These are phyloP conservation scores for Nasonovia ribisnigri DNA, from an alignment of 2,888 invertebrate genomes.

Conservation along the genomic window DNA sequence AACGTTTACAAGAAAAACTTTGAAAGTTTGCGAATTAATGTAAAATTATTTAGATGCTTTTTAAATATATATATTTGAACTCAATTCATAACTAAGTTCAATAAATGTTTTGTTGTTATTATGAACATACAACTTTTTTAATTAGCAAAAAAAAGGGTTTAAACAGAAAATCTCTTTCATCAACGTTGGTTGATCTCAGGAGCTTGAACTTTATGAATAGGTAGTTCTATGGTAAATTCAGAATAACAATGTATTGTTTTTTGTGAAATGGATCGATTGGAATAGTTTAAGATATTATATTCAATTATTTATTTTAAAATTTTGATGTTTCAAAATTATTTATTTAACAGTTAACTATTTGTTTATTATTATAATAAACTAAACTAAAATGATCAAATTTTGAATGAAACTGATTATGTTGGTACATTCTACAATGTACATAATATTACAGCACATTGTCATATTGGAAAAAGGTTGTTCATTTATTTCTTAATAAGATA, in stretches of 20 bases:
- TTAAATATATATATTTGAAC: neutral
- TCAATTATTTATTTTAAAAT: neutral
- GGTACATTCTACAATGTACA: neutral
- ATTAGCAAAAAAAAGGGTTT: neutral
- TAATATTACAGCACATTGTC: neutral
- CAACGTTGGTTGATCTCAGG: neutral
- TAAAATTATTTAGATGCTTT: neutral
- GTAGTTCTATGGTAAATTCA: neutral
- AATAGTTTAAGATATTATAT: neutral
- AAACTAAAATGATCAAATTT: neutral
- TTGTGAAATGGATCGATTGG: neutral
- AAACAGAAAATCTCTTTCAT: neutral
- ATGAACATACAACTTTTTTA: constrained; percentile 22
- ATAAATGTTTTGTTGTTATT: neutral
- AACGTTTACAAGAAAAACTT: neutral
- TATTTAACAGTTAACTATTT: neutral
- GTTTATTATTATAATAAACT: neutral
- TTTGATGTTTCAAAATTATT: neutral
- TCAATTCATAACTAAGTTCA: neutral
- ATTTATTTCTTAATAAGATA: neutral
- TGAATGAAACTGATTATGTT: neutral
- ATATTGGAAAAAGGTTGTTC: neutral
- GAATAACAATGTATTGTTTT: neutral
- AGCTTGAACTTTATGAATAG: neutral
- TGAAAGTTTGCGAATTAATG: neutral